Conservation (phyloP, 2,113 vertebrate species). For the Scalopus aquaticus region DNA sequence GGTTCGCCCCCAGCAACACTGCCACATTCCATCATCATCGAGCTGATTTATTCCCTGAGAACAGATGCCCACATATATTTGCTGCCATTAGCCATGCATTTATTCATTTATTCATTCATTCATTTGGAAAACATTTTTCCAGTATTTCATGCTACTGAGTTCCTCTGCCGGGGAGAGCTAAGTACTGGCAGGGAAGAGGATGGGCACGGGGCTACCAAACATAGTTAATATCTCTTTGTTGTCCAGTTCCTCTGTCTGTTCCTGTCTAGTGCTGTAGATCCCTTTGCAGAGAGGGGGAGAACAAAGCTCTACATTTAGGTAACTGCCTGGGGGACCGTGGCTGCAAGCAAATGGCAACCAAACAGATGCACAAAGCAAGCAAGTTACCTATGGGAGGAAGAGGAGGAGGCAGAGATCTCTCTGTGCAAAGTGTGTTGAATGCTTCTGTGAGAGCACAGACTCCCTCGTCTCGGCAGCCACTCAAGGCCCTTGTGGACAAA, state of each 20-base stretch:
- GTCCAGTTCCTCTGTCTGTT: not conserved
- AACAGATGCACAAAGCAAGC: not conserved
- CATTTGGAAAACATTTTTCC: constrained; percentile 54
- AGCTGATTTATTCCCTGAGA: not conserved
- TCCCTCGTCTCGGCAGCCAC: not conserved
- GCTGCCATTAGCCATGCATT: constrained; percentile 42
- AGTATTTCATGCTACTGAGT: constrained; percentile 36
- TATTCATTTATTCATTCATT: constrained; percentile 53
- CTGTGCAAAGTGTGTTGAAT: not conserved
- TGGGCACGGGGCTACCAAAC: not conserved
- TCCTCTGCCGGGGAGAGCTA: not conserved
- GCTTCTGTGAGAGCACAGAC: not conserved
- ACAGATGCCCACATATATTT: constrained; percentile 40
- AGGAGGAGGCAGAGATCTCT: not conserved
- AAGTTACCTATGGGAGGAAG: not conserved
- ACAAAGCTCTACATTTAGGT: not conserved
- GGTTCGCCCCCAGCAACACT: not conserved
- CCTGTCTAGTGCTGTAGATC: not conserved
- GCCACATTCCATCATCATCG: not conserved
- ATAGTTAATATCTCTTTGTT: not conserved
- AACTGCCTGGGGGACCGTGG: not conserved
- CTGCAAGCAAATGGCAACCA: not conserved
- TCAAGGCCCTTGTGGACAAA: not conserved
- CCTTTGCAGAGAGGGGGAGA: not conserved
- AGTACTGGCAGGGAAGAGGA: not conserved